Evolutionary conservation across 2,797 vertebrate genomes (phyloP), one percentile per base, ranked within the genome.

Genomic region (Mastacembelus armatus): DNA sequence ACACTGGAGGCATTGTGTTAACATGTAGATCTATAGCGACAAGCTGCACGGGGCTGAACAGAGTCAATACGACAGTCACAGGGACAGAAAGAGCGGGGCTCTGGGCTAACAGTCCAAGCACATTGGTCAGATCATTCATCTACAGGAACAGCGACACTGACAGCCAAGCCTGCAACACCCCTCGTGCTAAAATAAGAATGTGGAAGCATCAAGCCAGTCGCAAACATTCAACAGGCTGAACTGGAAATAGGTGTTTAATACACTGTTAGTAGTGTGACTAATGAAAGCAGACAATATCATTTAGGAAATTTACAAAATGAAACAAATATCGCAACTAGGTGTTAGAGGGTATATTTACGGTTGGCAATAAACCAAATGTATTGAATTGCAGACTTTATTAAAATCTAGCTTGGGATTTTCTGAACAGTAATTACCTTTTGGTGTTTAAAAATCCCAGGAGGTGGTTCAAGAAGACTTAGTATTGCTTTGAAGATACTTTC

Each of bases 31-130:
- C 92, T 90, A 85, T 93, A 94, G 94, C 95, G 97, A 98, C 97
- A 97, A 95, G 95, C 95, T 90, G 90, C 91, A 92, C 93, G 49
- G 91, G 91, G 93, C 90, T 90, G 93, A 96, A 94, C 93, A 94
- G 96, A 98, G 98, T 99, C 93, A 94, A 98, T 99, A 96, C 96
- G 97, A 98, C 96, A 99, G 96, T 96, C 96, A 94, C 94, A 92
- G 79, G 92, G 94, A 95, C 94, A 92, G 95, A 92, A 91, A 80
- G 92, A 94, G 95, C 90, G 94, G 94, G 91, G 96, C 96, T 95
- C 92, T 73, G 95, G 96, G 97, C 96, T 94, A 97, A 95, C 95
- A 96, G 95, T 98, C 97, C 94, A 95, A 97, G 94, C 95, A 92
- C 96, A 96, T 98, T 96, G 96, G 96, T 95, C 95, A 94, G 95